phyloP scores from a whole-genome alignment of 2,113 vertebrate genomes.

The Hirundichthys speculiger region DNA sequence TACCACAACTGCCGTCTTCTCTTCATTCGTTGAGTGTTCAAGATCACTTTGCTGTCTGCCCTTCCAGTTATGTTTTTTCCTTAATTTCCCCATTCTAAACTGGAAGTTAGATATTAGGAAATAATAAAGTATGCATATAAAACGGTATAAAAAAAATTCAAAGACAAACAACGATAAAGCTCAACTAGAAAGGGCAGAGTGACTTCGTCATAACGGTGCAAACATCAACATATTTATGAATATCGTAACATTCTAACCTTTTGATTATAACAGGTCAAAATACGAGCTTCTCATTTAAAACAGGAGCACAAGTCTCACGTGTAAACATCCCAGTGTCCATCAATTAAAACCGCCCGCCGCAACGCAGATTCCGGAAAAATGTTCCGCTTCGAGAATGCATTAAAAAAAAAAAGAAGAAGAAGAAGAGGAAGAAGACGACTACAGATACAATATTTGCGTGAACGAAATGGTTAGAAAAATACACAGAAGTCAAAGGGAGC shows the following conservation, averaged over 20 bases:
- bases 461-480: no score
- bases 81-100: conserved; percentile 84
- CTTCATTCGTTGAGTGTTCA: conserved; percentile 23
- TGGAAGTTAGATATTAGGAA: neutral
- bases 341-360: conserved; percentile 36
- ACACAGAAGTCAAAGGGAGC: no score
- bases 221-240: neutral
- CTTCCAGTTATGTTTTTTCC: conserved; percentile 88
- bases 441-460: no score
- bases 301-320: conserved; percentile 60
- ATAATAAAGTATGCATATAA: neutral
- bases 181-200: no score
- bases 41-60: conserved; percentile 76
- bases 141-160: no score
- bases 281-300: neutral
- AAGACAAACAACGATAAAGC: no score
- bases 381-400: no score
- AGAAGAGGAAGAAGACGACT: no score
- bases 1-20: conserved; percentile 64
- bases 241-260: conserved; percentile 7
- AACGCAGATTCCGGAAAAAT: neutral
- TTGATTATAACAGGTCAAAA: neutral
- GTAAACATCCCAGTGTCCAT: conserved; percentile 61
- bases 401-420: no score
- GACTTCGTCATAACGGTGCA: no score